Evolutionary conservation across 2,888 invertebrate species (phyloP).

Genomic region (Heteromurus nitidus): DNA sequence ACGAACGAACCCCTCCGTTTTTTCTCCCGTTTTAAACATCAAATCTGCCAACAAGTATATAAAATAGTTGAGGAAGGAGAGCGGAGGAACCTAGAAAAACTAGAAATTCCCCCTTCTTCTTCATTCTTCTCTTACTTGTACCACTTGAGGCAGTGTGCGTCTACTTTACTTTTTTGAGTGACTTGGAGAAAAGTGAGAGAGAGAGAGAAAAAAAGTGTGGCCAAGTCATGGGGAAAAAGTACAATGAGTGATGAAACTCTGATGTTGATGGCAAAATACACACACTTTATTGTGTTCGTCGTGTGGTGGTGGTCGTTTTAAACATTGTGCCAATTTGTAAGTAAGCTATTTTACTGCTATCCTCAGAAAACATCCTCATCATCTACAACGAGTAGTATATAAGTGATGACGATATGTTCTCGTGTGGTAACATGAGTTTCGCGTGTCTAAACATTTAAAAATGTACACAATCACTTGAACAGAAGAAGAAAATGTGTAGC

Average conservation of each 20-base stretch:
- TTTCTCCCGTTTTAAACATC: conserved; percentile 41
- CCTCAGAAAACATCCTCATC: background rate
- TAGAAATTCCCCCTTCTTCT: conserved; percentile 4
- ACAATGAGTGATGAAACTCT: conserved; percentile 3
- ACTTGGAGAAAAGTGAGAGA: conserved; percentile 18
- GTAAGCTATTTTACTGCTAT: background rate
- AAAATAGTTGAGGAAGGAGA: background rate
- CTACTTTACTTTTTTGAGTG: conserved; percentile 31
- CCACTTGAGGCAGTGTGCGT: conserved; percentile 39
- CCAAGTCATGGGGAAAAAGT: conserved; percentile 14
- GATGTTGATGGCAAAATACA: background rate
- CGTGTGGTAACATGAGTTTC: conserved; percentile 43
- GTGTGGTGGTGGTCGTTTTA: conserved; percentile 37
- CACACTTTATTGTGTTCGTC: conserved; percentile 10
- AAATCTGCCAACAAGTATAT: too few species aligned
- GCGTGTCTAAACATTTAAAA: conserved; percentile 58
- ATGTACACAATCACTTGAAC: too few species aligned
- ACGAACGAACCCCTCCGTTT: background rate
- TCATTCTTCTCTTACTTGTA: conserved; percentile 22
- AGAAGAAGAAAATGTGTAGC: too few species aligned
- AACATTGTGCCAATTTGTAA: conserved; percentile 62
- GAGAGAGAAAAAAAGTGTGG: background rate
- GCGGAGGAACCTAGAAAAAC: background rate
- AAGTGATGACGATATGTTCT: too few species aligned
- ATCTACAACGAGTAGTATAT: too few species aligned